A percentile compares a stretch with the other conserved stretches of the same genome.
Evolutionary conservation across 2,888 invertebrate genomes (phyloP).

Genomic region (Pollenia labialis): DNA sequence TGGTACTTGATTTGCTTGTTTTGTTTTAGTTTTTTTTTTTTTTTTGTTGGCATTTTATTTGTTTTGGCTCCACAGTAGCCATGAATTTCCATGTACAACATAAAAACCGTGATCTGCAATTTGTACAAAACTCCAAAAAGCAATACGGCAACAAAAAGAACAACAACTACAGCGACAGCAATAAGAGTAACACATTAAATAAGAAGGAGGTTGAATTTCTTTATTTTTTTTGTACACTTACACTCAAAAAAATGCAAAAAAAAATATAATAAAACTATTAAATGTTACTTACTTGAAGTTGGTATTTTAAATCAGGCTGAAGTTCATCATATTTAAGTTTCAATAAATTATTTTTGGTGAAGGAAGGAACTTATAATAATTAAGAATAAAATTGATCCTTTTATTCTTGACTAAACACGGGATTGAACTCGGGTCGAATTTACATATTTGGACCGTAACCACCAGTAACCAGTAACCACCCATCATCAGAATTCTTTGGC

Average conservation of each 20-base stretch:
- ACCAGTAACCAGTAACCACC: no score
- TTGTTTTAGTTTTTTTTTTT: neutral
- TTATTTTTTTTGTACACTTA: neutral
- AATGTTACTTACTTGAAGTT: no score
- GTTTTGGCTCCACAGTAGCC: constrained; percentile 81
- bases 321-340: no score
- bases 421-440: no score
- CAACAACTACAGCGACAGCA: constrained; percentile 46
- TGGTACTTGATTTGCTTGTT: constrained; percentile 44
- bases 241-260: constrained; percentile 15
- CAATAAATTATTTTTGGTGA: no score
- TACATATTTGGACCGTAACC: no score
- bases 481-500: no score
- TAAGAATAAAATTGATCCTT: no score
- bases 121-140: constrained; percentile 78
- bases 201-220: constrained; percentile 44
- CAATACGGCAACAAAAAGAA: constrained; percentile 51
- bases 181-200: constrained; percentile 59
- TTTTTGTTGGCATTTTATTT: constrained; percentile 47
- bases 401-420: no score
- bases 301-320: no score
- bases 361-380: no score
- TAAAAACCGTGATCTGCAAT: constrained; percentile 84
- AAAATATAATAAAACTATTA: neutral
- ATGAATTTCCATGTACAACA: constrained; percentile 84